Conservation (phyloP, 2,888 invertebrate species). For the Eristalinus aeneus region DNA sequence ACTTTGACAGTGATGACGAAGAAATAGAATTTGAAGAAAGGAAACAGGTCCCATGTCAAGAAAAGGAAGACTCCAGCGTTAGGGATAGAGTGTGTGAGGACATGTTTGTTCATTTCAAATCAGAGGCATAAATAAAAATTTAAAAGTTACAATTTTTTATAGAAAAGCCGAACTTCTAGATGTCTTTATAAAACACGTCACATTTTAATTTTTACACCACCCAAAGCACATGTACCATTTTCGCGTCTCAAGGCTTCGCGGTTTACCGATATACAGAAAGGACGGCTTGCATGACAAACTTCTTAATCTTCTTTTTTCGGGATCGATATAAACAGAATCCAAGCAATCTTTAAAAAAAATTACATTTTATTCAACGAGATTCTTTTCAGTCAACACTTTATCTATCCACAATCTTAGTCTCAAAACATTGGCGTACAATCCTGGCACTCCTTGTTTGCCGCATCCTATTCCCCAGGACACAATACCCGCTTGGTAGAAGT, state of each 20-base stretch:
- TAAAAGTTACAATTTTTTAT: too few relatives aligned
- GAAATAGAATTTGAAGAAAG: neutral
- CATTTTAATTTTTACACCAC: too few relatives aligned
- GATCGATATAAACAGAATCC: too few relatives aligned
- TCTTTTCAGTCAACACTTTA: slow-evolving; percentile 73
- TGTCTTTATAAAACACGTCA: too few relatives aligned
- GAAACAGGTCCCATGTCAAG: neutral
- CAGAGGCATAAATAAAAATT: too few relatives aligned
- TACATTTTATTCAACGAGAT: neutral
- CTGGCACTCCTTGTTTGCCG: slow-evolving; percentile 84
- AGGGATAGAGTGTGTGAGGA: slow-evolving; percentile 12
- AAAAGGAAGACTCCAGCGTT: neutral
- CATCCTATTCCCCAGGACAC: slow-evolving; percentile 93
- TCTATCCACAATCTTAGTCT: slow-evolving; percentile 86
- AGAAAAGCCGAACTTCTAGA: too few relatives aligned
- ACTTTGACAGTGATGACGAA: neutral
- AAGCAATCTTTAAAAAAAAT: too few relatives aligned
- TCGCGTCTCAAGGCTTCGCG: too few relatives aligned
- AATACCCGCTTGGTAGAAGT: slow-evolving; percentile 82
- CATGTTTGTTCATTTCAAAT: neutral
- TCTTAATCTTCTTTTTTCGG: too few relatives aligned
- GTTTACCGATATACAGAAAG: too few relatives aligned
- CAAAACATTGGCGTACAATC: slow-evolving; percentile 88
- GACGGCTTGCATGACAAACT: too few relatives aligned
- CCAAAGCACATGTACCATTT: too few relatives aligned